Evolutionary conservation across 2,113 vertebrate genomes (phyloP).

Genomic region (Prietella phreatophila): DNA sequence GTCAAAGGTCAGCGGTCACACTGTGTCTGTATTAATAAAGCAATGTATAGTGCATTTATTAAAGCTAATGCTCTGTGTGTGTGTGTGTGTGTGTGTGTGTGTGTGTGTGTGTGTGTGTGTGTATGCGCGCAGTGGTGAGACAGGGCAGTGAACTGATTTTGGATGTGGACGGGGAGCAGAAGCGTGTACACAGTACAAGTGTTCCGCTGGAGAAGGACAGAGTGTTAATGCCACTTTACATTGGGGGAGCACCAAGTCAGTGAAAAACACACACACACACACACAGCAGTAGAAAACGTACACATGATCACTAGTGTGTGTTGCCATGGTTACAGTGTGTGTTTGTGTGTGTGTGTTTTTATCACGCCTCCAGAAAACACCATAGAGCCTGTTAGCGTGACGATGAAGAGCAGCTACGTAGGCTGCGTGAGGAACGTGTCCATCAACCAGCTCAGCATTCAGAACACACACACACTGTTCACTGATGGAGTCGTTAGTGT

Average conservation of each 20-base stretch:
- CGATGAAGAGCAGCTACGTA: constrained; percentile 76
- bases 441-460: constrained; percentile 80
- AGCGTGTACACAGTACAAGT: constrained; percentile 82
- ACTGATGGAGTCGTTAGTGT: constrained; percentile 88
- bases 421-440: constrained; percentile 89
- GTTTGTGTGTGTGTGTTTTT: constrained; percentile 24
- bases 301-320: neutral
- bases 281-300: neutral
- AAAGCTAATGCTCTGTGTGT: neutral
- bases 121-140: constrained; percentile 76
- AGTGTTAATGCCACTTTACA: constrained; percentile 80
- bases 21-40: neutral
- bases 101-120: constrained; percentile 1
- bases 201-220: constrained; percentile 62
- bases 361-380: constrained; percentile 68
- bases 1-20: constrained; percentile 78
- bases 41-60: neutral
- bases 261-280: neutral
- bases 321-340: neutral
- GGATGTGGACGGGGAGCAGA: constrained; percentile 90
- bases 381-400: constrained; percentile 74
- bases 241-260: constrained; percentile 91
- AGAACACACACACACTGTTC: constrained; percentile 83
- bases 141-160: constrained; percentile 85
- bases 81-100: neutral